These are phyloP conservation scores for Dermatemys mawii DNA, from an alignment of 2,113 vertebrate genomes.

Conservation along the genomic window DNA sequence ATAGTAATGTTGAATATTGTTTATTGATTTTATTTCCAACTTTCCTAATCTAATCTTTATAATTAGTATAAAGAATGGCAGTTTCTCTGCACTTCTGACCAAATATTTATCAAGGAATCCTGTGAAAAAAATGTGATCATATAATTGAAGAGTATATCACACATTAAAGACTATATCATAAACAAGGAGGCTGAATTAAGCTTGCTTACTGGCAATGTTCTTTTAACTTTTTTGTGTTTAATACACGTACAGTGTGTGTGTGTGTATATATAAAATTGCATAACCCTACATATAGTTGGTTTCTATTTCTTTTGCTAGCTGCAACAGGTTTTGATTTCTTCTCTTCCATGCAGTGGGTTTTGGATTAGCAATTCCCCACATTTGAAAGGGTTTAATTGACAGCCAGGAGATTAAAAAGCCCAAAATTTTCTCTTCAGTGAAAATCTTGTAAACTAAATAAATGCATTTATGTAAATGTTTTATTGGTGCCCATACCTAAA, in stretches of 20 bases:
- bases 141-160: not conserved
- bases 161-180: too few relatives aligned
- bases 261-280: too few relatives aligned
- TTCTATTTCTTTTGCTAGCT: not conserved
- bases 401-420: not conserved
- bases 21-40: not conserved
- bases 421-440: not conserved
- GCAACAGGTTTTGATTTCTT: not conserved
- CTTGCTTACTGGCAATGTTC: not conserved
- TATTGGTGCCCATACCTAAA: not conserved
- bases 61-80: not conserved
- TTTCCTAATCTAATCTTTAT: conserved; percentile 2
- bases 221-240: not conserved
- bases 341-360: not conserved
- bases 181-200: not conserved
- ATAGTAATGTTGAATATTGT: not conserved
- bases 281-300: not conserved
- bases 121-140: not conserved
- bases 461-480: not conserved
- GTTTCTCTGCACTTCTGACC: not conserved
- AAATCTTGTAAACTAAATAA: not conserved
- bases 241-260: not conserved
- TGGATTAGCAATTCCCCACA: not conserved
- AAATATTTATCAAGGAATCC: not conserved
- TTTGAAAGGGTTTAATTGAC: not conserved